Evolutionary conservation across 2,113 vertebrate genomes (phyloP).

Genomic region (Odocoileus hemionus): DNA sequence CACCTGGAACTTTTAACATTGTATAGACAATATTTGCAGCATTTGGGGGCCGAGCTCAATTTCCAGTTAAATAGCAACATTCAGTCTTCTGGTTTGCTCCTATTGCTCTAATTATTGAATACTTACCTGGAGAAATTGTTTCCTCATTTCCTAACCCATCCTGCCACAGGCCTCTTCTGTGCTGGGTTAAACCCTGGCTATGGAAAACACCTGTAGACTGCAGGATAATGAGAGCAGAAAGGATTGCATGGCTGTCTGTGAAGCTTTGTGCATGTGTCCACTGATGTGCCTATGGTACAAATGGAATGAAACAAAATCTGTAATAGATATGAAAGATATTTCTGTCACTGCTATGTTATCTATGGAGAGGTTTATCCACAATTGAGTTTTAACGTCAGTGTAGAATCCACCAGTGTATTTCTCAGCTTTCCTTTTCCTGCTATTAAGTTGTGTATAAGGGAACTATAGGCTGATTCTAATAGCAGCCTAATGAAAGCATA

Average conservation of each 20-base stretch:
- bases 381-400: background rate
- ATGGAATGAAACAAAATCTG: background rate
- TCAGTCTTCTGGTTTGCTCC: conserved; percentile 41
- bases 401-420: background rate
- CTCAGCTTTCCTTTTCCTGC: background rate
- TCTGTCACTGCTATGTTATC: background rate
- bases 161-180: background rate
- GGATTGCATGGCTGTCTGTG: background rate
- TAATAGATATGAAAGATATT: background rate
- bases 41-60: background rate
- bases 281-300: background rate
- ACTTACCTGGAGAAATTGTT: conserved; percentile 49
- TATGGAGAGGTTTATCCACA: background rate
- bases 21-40: background rate
- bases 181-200: background rate
- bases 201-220: conserved; percentile 17
- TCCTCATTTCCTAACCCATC: conserved; percentile 25
- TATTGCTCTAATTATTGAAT: conserved; percentile 38
- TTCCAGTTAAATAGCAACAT: conserved; percentile 55
- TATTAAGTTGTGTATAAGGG: background rate
- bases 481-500: background rate
- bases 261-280: background rate
- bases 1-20: background rate
- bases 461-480: background rate
- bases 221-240: conserved; percentile 22